These are phyloP conservation scores for Cerastoderma edule DNA, from an alignment of 2,888 invertebrate species.

Conservation along the genomic window DNA sequence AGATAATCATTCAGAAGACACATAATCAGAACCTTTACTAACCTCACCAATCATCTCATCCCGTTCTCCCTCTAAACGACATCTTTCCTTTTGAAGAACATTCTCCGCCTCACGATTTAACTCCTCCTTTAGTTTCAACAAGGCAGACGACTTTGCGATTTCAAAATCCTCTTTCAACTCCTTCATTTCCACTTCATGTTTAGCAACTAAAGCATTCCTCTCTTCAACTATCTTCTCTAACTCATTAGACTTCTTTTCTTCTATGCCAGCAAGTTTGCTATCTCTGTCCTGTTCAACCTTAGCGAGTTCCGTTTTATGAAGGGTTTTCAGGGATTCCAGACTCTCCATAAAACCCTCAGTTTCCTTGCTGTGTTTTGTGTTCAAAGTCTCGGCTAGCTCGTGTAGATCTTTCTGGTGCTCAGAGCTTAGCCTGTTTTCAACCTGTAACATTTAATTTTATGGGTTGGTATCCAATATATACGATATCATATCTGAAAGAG, in stretches of 20 bases:
- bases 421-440: slow-evolving; percentile 36
- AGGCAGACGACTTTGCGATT: slow-evolving; percentile 44
- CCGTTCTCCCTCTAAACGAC: slow-evolving; percentile 39
- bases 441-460: slow-evolving; percentile 31
- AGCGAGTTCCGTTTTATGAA: slow-evolving; percentile 34
- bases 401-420: slow-evolving; percentile 53
- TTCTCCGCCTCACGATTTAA: slow-evolving; percentile 41
- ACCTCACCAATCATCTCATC: slow-evolving; percentile 33
- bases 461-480: no score
- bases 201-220: slow-evolving; percentile 37
- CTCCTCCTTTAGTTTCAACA: slow-evolving; percentile 41
- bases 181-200: slow-evolving; percentile 36
- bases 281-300: slow-evolving; percentile 34
- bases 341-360: slow-evolving; percentile 25
- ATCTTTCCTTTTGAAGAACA: slow-evolving; percentile 30
- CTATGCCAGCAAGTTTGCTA: slow-evolving; percentile 4
- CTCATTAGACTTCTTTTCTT: slow-evolving; percentile 18
- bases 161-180: slow-evolving; percentile 52
- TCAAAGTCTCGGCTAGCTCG: slow-evolving; percentile 26
- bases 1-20: not conserved
- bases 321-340: slow-evolving; percentile 14
- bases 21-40: not conserved
- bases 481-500: no score
- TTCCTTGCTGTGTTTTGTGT: slow-evolving; percentile 39
- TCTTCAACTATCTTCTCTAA: slow-evolving; percentile 19